Evolutionary conservation across 1,140 invertebrate species (phyloP).

Genomic region (Zaprionus capensis): DNA sequence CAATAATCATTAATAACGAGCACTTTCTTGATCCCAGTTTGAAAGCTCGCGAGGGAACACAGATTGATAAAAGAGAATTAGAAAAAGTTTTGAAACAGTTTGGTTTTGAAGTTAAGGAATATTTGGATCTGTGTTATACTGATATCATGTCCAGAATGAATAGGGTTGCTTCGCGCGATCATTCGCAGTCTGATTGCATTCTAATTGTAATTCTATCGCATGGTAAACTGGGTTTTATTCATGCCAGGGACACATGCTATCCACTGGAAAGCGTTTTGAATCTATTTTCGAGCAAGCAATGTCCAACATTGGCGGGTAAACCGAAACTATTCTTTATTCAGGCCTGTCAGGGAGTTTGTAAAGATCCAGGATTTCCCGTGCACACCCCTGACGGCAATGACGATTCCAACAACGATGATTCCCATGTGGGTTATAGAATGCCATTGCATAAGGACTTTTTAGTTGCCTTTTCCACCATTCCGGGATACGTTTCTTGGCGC

Average conservation of each 20-base stretch:
- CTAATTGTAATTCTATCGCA: constrained; percentile 93
- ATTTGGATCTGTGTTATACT: constrained; percentile 86
- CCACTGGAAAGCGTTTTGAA: constrained; percentile 92
- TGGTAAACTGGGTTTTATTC: constrained; percentile 93
- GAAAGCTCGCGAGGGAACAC: constrained; percentile 88
- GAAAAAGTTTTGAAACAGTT: constrained; percentile 87
- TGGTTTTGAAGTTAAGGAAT: constrained; percentile 89
- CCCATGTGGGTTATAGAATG: constrained; percentile 89
- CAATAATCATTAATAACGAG: constrained; percentile 96
- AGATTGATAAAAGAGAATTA: constrained; percentile 89
- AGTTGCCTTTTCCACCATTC: constrained; percentile 96
- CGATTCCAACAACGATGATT: constrained; percentile 90
- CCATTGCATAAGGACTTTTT: constrained; percentile 96
- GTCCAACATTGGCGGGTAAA: constrained; percentile 93
- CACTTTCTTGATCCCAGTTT: constrained; percentile 87
- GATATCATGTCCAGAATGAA: constrained; percentile 87
- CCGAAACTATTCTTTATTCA: constrained; percentile 97
- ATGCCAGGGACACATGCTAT: constrained; percentile 93
- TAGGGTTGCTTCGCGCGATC: constrained; percentile 88
- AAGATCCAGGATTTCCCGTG: constrained; percentile 89
- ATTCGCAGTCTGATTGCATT: constrained; percentile 91
- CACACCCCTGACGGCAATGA: constrained; percentile 35
- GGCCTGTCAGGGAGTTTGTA: constrained; percentile 93
- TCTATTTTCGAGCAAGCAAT: constrained; percentile 93
- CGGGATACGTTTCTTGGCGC: constrained; percentile 96